Evolutionary conservation across 2,113 vertebrate species (phyloP).

Genomic region (Aegithalos caudatus): DNA sequence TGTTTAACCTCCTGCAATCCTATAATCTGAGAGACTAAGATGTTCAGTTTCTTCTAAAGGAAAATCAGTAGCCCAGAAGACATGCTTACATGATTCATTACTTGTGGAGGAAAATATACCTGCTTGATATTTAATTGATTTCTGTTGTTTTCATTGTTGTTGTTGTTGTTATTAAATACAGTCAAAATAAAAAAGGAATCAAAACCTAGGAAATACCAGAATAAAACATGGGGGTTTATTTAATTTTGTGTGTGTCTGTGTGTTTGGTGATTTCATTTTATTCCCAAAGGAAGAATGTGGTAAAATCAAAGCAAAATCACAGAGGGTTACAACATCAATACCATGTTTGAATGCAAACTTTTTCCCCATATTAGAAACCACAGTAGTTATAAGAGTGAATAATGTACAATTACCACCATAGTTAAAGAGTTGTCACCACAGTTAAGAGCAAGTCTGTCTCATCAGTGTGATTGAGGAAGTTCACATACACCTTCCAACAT

Average conservation of each 20-base stretch:
- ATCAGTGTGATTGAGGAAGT: not conserved
- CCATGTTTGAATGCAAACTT: not conserved
- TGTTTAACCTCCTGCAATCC: not conserved
- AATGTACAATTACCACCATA: not conserved
- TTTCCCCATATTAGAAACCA: not conserved
- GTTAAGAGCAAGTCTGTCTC: not conserved
- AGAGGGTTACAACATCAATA: rapidly evolving
- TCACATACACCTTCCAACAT: rapidly evolving
- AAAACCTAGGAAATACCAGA: not conserved
- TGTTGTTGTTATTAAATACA: not conserved
- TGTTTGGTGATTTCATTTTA: not conserved
- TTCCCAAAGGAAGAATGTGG: not conserved
- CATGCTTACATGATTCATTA: not conserved
- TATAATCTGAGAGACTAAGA: not conserved
- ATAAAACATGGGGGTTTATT: not conserved
- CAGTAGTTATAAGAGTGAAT: not conserved
- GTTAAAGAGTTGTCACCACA: not conserved
- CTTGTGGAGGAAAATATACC: not conserved
- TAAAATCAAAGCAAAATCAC: not conserved
- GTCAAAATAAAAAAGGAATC: not conserved
- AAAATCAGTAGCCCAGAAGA: not conserved
- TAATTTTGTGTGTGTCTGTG: not conserved
- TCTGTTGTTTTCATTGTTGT: not conserved
- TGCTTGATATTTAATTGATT: not conserved
- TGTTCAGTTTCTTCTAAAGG: not conserved